phyloP scores from a whole-genome alignment of 1,140 invertebrate genomes.

The Zaprionus inermis region DNA sequence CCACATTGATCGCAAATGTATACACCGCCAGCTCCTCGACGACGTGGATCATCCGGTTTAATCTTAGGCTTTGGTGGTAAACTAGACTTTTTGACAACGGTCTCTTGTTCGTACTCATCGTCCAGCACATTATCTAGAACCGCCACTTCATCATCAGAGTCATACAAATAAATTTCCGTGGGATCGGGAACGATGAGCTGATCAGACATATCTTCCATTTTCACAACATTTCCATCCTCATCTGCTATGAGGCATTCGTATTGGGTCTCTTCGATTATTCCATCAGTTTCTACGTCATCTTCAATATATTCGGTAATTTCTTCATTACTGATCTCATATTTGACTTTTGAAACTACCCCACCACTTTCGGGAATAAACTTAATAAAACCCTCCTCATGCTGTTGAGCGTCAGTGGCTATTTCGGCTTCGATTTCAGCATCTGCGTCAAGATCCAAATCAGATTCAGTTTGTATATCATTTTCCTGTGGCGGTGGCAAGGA shows the following conservation, averaged over 20 bases:
- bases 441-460: neutral
- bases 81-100: constrained; percentile 65
- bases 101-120: constrained; percentile 69
- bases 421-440: constrained; percentile 27
- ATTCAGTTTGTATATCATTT: constrained; percentile 13
- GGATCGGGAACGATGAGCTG: constrained; percentile 57
- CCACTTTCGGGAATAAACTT: constrained; percentile 35
- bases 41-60: constrained; percentile 57
- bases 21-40: constrained; percentile 61
- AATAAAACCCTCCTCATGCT: constrained; percentile 37
- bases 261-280: constrained; percentile 58
- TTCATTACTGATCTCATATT: constrained; percentile 47
- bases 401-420: constrained; percentile 5
- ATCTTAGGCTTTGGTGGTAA: constrained; percentile 64
- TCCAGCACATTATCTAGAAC: constrained; percentile 68
- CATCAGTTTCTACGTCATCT: constrained; percentile 54
- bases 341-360: constrained; percentile 43
- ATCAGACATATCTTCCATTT: constrained; percentile 46
- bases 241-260: constrained; percentile 63
- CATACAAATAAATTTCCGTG: constrained; percentile 61
- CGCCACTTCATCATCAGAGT: constrained; percentile 70
- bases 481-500: neutral
- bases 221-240: constrained; percentile 55
- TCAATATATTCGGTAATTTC: constrained; percentile 52
- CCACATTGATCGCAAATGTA: constrained; percentile 75